phyloP scores from a whole-genome alignment of 2,113 vertebrate species.

The Tupaia tana region DNA sequence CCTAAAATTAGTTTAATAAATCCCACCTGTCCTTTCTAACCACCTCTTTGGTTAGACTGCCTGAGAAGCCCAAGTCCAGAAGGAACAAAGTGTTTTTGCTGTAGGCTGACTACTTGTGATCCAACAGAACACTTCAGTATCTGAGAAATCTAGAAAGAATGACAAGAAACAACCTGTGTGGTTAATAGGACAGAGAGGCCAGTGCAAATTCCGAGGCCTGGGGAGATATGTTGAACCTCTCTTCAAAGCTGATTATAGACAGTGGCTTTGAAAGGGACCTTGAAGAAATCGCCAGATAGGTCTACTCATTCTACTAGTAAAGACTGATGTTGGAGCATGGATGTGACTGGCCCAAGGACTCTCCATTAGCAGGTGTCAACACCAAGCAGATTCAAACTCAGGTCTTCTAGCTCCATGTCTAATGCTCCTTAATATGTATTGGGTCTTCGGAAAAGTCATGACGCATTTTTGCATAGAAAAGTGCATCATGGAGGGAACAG shows the following conservation, averaged over 20 bases:
- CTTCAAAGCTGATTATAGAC: conserved; percentile 30
- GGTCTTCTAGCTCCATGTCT: background rate
- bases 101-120: conserved; percentile 5
- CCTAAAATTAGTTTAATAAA: conserved; percentile 62
- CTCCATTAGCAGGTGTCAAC: background rate
- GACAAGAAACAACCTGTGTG: conserved; percentile 17
- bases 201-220: conserved; percentile 41
- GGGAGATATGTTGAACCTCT: conserved; percentile 10
- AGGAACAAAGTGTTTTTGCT: conserved; percentile 60
- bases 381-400: background rate
- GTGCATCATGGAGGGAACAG: too few relatives aligned
- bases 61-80: conserved; percentile 18
- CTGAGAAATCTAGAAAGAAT: conserved; percentile 2
- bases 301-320: background rate
- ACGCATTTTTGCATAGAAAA: too few relatives aligned
- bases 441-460: too few relatives aligned
- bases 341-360: background rate
- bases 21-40: conserved; percentile 31
- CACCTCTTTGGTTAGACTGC: conserved; percentile 23
- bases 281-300: background rate
- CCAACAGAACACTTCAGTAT: conserved; percentile 53
- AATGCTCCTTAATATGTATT: background rate
- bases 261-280: background rate
- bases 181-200: background rate
- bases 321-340: background rate